Conservation (phyloP, 2,113 vertebrate genomes). For the Micromys minutus region DNA sequence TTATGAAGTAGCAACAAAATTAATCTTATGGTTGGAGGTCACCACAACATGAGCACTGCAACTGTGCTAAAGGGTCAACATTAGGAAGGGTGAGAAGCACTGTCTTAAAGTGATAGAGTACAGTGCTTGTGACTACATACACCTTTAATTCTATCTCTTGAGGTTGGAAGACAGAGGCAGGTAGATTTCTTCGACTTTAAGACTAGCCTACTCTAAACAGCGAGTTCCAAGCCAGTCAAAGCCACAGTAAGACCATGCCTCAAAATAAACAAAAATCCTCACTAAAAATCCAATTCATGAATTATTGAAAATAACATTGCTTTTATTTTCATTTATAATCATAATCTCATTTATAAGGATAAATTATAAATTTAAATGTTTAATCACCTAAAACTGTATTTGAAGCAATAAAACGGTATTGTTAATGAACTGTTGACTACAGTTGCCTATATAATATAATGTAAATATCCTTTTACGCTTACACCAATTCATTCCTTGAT, state of each 20-base stretch:
- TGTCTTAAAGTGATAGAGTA: not conserved
- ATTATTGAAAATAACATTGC: not conserved
- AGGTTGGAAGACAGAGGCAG: not conserved
- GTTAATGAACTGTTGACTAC: slow-evolving; percentile 35
- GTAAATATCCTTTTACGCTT: slow-evolving; percentile 77
- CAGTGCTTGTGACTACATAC: not conserved
- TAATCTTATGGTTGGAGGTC: too few species aligned
- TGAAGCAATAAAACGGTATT: slow-evolving; percentile 31
- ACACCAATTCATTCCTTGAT: slow-evolving; percentile 77
- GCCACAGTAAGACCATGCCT: not conserved
- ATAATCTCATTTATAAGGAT: not conserved
- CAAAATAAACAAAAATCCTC: not conserved
- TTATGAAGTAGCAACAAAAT: not conserved
- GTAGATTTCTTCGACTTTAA: not conserved
- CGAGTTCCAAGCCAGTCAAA: not conserved
- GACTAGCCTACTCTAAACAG: not conserved
- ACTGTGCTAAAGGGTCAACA: not conserved
- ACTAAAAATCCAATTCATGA: not conserved
- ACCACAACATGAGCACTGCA: not conserved
- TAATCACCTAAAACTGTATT: not conserved
- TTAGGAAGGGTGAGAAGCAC: not conserved
- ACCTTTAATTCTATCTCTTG: not conserved
- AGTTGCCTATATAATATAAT: slow-evolving; percentile 61
- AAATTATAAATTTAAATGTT: not conserved
- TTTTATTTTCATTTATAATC: not conserved